Evolutionary conservation across 2,888 invertebrate species (phyloP), one percentile per base, ranked within the genome.

Genomic region (Sialis lutaria): DNA sequence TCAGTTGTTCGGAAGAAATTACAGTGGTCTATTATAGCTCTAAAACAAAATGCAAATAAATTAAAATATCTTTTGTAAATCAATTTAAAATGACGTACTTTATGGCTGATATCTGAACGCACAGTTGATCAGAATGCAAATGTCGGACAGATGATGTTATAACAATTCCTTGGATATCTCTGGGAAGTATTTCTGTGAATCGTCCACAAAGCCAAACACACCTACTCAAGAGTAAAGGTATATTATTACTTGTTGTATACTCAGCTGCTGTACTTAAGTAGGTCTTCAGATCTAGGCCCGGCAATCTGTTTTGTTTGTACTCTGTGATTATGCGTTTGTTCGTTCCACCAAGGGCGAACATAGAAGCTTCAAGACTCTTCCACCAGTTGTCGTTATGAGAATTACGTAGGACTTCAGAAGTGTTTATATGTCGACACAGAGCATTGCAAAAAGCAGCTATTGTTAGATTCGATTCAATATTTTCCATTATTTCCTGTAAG

Each of bases 351-450:
- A 76, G 55, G 2, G 73, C 69, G 35, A 72, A 56, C 60, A 76
- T 67, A 46, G 70, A 67, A 0, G 74, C 66, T 57, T 76, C 76
- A 48, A 60, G 60, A 39, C 72, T 57, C 58, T 76, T 76, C 76
- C 76, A 76, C 67, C 72, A 65, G 43, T 60, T 56, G 9, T 22
- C 7, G 9, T 35, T 41, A 6, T 46, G 40, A 22, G 41, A 33
- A 6, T 33, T 41, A 8, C 42, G 12, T 6, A 33, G 12, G 7
- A 33, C 42, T 10, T 46, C 46, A 12, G 46, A 22, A 6, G 22
- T 10, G 9, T 33, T 10, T n/a, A 46, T 40, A 33, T 46, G 42
- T 22, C 42, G 33, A 13, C 42, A 42, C 4, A 46, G 10, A 10
- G 46, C 46, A 33, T 40, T 12, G 22, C 41, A 46, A 8, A 46